Evolutionary conservation across 2,888 invertebrate genomes (phyloP).

Genomic region (Julus scandinavius): DNA sequence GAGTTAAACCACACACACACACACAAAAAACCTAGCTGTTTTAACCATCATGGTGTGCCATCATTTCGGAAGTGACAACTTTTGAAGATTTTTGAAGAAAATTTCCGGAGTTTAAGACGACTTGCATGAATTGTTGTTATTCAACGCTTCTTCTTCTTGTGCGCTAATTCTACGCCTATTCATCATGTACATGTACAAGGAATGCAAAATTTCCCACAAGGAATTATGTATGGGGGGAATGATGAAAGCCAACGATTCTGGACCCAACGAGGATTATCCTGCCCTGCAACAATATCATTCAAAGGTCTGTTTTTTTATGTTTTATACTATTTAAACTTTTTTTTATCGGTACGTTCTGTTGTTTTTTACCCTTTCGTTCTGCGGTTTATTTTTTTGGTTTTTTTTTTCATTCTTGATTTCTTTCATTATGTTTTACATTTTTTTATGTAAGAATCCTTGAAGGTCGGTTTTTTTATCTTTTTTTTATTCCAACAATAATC

Average conservation of each 20-base stretch:
- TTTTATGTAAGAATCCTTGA: constrained; percentile 11
- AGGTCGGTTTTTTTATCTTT: constrained; percentile 27
- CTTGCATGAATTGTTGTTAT: constrained; percentile 3
- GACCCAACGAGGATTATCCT: constrained; percentile 57
- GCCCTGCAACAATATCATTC: constrained; percentile 58
- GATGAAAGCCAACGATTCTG: constrained; percentile 57
- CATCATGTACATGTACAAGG: constrained; percentile 59
- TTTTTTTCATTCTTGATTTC: constrained; percentile 30
- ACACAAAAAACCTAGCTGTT: not conserved
- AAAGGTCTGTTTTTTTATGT: constrained; percentile 56
- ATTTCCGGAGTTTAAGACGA: not conserved
- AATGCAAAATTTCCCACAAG: constrained; percentile 59
- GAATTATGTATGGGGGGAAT: constrained; percentile 59
- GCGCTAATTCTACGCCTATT: not conserved
- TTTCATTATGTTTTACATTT: constrained; percentile 41
- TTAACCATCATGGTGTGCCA: not conserved
- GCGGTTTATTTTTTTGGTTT: not conserved
- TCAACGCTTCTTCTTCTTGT: not conserved
- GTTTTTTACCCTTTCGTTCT: constrained; percentile 47
- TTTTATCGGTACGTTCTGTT: not conserved
- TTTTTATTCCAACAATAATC: not conserved
- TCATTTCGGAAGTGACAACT: constrained; percentile 2
- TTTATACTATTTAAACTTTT: constrained; percentile 28
- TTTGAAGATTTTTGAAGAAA: not conserved
- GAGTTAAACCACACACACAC: not conserved